These are phyloP conservation scores for Tetragonula clypearis DNA, from an alignment of 1,140 invertebrate species.

Conservation along the genomic window DNA sequence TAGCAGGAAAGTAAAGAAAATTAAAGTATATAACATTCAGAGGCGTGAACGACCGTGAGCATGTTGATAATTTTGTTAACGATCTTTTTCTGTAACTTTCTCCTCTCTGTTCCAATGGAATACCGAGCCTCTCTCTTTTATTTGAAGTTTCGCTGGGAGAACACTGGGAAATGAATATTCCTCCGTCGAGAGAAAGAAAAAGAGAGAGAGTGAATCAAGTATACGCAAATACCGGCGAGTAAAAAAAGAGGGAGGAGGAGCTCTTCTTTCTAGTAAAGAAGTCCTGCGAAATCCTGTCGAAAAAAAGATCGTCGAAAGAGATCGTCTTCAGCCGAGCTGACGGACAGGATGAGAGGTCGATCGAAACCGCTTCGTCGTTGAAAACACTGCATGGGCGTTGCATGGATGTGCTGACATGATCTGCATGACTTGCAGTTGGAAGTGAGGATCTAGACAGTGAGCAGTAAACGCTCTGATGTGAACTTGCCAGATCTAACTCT, in stretches of 20 bases:
- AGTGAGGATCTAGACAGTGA: constrained; percentile 86
- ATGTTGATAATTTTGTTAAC: too few species aligned
- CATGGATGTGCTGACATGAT: not conserved
- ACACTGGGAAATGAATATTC: not conserved
- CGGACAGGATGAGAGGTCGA: not conserved
- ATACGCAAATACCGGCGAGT: not conserved
- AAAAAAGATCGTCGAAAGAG: not conserved
- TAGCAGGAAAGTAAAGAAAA: not conserved
- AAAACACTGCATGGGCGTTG: not conserved
- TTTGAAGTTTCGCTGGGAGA: not conserved
- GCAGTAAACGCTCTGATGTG: constrained; percentile 58
- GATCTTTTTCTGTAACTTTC: too few species aligned
- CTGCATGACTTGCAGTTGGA: constrained; percentile 82
- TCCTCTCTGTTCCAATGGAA: too few species aligned
- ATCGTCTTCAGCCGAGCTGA: not conserved
- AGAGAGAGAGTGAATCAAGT: too few species aligned
- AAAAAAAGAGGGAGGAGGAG: not conserved
- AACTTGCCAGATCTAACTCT: constrained; percentile 90
- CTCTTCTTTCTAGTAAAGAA: not conserved
- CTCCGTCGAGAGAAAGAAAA: not conserved
- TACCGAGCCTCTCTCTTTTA: too few species aligned
- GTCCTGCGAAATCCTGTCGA: not conserved
- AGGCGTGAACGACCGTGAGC: too few species aligned
- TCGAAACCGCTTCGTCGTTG: not conserved
- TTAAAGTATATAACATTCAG: too few species aligned